Evolutionary conservation across 2,797 vertebrate genomes (phyloP).

Genomic region (Hemibagrus guttatus): DNA sequence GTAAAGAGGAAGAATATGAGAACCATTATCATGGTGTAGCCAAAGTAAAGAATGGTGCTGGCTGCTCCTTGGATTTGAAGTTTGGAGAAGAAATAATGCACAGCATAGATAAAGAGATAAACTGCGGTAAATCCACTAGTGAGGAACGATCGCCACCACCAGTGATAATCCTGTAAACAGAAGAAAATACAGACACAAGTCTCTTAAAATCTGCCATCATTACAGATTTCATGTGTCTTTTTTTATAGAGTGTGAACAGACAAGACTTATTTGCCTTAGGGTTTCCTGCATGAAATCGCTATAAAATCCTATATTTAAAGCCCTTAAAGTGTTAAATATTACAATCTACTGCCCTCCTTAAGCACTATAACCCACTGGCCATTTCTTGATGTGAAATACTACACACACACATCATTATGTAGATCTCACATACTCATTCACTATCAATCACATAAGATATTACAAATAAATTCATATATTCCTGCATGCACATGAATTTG

Average conservation of each 20-base stretch:
- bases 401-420: not conserved
- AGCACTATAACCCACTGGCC: not conserved
- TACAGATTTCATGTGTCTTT: not conserved
- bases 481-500: not conserved
- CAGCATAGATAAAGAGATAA: slow-evolving; percentile 86
- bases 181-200: not conserved
- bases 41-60: slow-evolving; percentile 91
- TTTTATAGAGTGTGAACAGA: not conserved
- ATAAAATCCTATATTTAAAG: not conserved
- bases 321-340: not conserved
- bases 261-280: no score
- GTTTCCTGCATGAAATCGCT: not conserved
- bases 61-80: slow-evolving; percentile 86
- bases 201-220: not conserved
- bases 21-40: slow-evolving; percentile 90
- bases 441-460: not conserved
- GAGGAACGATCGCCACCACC: slow-evolving; percentile 90
- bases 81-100: slow-evolving; percentile 93
- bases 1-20: slow-evolving; percentile 96
- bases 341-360: no score
- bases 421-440: no score
- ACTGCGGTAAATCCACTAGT: slow-evolving; percentile 89
- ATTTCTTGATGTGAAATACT: not conserved
- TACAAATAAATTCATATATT: not conserved
- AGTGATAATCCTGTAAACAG: slow-evolving; percentile 84